Percentiles rank a stretch among this genome's conserved stretches.
Conservation (phyloP, 2,888 invertebrate species). For the Synergus japonicus region DNA sequence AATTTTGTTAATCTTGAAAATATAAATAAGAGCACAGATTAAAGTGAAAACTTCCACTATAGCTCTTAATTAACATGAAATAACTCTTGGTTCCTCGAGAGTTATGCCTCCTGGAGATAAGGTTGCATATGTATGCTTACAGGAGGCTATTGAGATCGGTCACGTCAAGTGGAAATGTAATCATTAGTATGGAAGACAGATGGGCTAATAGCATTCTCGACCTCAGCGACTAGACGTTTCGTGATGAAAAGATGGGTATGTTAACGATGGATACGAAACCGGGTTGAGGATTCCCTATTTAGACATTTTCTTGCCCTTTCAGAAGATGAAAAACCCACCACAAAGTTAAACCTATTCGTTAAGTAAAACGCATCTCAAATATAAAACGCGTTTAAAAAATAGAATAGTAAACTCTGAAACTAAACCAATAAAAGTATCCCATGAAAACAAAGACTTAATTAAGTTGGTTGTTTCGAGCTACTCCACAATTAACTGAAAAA, state of each 20-base stretch:
- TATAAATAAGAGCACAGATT: too few species aligned
- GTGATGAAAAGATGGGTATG: conserved; percentile 23
- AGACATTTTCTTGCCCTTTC: not conserved
- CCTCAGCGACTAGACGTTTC: conserved; percentile 34
- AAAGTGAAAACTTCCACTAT: not conserved
- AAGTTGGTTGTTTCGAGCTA: not conserved
- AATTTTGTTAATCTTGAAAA: too few species aligned
- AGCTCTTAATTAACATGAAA: conserved; percentile 24
- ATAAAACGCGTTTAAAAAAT: not conserved
- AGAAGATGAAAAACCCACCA: not conserved
- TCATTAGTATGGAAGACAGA: conserved; percentile 70
- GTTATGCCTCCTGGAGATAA: conserved; percentile 48
- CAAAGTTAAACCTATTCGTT: not conserved
- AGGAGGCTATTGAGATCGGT: conserved; percentile 40
- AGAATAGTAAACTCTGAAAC: not conserved
- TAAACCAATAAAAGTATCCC: not conserved
- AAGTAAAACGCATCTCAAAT: too few species aligned
- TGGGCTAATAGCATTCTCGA: conserved; percentile 66
- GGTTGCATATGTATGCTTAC: conserved; percentile 42
- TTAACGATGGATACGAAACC: conserved; percentile 5
- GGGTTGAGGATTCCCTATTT: not conserved
- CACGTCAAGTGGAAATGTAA: conserved; percentile 64
- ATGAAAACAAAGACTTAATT: not conserved
- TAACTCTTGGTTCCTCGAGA: conserved; percentile 25
- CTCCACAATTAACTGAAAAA: not conserved